Evolutionary conservation across 2,113 vertebrate genomes (phyloP).

Genomic region (Cettia cetti): DNA sequence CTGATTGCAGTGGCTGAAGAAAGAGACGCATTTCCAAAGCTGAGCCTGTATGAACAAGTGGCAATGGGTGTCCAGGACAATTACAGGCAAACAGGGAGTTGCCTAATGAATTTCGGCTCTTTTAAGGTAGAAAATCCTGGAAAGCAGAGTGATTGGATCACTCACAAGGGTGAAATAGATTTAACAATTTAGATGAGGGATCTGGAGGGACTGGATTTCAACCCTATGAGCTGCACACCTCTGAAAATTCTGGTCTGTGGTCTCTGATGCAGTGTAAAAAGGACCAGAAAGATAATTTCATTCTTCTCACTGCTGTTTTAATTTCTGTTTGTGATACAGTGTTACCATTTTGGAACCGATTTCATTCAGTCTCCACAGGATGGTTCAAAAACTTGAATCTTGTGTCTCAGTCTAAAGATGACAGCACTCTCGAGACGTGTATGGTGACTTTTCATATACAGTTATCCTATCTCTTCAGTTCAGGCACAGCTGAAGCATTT

Average conservation of each 20-base stretch:
- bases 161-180: background rate
- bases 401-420: background rate
- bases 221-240: background rate
- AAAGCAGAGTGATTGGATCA: background rate
- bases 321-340: background rate
- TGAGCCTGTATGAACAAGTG: background rate
- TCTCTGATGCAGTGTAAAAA: background rate
- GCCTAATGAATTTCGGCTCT: background rate
- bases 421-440: background rate
- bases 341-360: background rate
- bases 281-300: background rate
- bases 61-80: background rate
- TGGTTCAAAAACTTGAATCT: background rate
- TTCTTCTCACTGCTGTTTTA: background rate
- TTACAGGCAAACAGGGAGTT: background rate
- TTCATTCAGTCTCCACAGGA: background rate
- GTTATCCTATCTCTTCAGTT: conserved; percentile 14
- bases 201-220: background rate
- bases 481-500: conserved; percentile 28
- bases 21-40: background rate
- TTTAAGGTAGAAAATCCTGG: background rate
- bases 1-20: background rate
- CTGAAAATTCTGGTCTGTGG: background rate
- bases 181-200: background rate
- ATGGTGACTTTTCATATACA: background rate